Evolutionary conservation across 2,797 vertebrate species (phyloP).

Genomic region (Yasuhikotakia modesta): DNA sequence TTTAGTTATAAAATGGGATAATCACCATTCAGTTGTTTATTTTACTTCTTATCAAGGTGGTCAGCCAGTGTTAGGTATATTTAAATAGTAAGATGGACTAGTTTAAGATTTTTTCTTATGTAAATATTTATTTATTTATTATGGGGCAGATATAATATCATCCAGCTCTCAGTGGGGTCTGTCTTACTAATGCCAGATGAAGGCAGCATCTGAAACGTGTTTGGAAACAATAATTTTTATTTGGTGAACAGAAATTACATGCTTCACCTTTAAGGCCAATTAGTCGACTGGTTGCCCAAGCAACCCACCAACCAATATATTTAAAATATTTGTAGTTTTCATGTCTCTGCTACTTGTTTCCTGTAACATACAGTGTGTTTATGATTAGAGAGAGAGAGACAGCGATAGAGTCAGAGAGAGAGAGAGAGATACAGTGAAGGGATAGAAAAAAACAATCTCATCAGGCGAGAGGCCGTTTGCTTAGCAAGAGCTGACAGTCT

Average conservation of each 20-base stretch:
- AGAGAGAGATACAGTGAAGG: slow-evolving; percentile 45
- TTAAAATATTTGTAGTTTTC: slow-evolving; percentile 64
- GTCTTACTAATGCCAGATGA: background rate
- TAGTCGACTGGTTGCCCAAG: slow-evolving; percentile 65
- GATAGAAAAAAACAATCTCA: slow-evolving; percentile 83
- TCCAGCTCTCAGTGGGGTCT: background rate
- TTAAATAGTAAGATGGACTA: no score
- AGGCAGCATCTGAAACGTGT: background rate
- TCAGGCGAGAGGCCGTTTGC: slow-evolving; percentile 87
- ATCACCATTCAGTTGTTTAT: slow-evolving; percentile 58
- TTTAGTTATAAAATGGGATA: no score
- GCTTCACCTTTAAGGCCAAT: slow-evolving; percentile 47
- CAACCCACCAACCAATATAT: slow-evolving; percentile 6
- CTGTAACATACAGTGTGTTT: slow-evolving; percentile 66
- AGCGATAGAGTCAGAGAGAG: slow-evolving; percentile 69
- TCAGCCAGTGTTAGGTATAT: no score
- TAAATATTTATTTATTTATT: background rate
- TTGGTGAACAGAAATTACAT: background rate
- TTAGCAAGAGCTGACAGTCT: slow-evolving; percentile 91
- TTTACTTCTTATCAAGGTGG: background rate
- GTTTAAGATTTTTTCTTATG: no score
- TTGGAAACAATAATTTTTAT: background rate
- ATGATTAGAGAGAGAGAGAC: slow-evolving; percentile 46
- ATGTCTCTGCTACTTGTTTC: slow-evolving; percentile 80
- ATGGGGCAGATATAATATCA: no score